Conservation (phyloP, 2,888 invertebrate genomes). For the Bellardia bayeri region DNA sequence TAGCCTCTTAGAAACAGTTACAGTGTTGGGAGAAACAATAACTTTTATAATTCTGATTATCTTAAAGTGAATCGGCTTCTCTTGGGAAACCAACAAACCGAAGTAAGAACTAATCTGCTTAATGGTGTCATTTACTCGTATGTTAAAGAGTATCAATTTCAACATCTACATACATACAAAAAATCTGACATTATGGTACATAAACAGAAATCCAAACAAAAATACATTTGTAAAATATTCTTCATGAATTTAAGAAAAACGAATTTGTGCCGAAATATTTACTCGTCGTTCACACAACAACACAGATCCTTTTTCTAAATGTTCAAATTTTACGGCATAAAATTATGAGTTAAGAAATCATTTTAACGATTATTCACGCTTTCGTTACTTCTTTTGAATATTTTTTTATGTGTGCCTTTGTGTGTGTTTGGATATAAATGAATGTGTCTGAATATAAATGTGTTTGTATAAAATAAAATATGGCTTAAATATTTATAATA, state of each 20-base stretch:
- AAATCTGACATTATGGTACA: neutral
- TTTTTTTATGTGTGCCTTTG: neutral
- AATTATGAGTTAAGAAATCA: slow-evolving; percentile 53
- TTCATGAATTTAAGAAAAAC: neutral
- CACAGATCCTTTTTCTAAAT: slow-evolving; percentile 5
- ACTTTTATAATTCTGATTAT: too few species aligned
- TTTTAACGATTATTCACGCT: slow-evolving; percentile 49
- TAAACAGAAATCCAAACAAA: neutral
- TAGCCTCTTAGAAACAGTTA: too few species aligned
- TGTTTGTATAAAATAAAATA: slow-evolving; percentile 3
- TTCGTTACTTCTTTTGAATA: slow-evolving; percentile 8
- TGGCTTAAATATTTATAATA: neutral
- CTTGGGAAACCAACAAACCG: too few species aligned
- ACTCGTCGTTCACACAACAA: neutral
- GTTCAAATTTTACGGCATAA: slow-evolving; percentile 40
- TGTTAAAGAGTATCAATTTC: too few species aligned
- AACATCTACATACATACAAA: neutral
- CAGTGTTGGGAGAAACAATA: too few species aligned
- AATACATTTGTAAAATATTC: neutral
- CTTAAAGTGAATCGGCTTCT: too few species aligned
- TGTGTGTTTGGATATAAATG: neutral
- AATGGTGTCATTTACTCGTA: too few species aligned
- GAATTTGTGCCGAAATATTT: neutral
- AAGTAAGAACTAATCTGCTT: too few species aligned
- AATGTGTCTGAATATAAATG: neutral